A percentile compares a stretch with the other conserved stretches of the same genome.
These are phyloP conservation scores for Caenorhabditis parvicauda DNA, from an alignment of 2,888 invertebrate species.

Conservation along the genomic window DNA sequence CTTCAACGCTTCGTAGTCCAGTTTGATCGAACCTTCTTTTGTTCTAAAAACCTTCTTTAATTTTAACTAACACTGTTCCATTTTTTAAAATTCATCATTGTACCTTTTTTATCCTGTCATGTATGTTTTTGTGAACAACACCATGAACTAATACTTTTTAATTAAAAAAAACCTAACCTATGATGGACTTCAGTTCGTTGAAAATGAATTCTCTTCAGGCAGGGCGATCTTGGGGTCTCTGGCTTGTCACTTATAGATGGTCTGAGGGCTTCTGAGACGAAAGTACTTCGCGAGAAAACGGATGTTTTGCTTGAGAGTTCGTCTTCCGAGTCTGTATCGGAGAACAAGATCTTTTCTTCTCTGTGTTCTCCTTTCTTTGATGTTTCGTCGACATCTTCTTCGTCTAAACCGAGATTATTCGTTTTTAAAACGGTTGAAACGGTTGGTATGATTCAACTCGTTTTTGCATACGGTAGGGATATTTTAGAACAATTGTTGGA, in stretches of 20 bases:
- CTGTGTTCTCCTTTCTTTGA: slow-evolving; percentile 16
- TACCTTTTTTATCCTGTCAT: neutral
- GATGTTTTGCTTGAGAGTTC: too few species aligned
- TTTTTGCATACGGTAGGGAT: too few species aligned
- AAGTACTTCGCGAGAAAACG: slow-evolving; percentile 14
- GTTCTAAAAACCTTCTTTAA: slow-evolving; percentile 10
- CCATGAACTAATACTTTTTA: too few species aligned
- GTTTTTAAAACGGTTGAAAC: too few species aligned
- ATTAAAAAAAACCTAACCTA: slow-evolving; percentile 6
- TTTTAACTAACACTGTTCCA: neutral
- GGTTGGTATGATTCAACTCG: too few species aligned
- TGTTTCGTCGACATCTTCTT: too few species aligned
- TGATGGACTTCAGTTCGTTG: slow-evolving; percentile 38
- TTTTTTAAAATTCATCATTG: slow-evolving; percentile 1
- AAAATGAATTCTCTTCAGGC: slow-evolving; percentile 44
- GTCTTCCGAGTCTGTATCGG: slow-evolving; percentile 15
- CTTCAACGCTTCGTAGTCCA: slow-evolving; percentile 25
- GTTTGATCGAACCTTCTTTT: slow-evolving; percentile 15
- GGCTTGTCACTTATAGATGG: slow-evolving; percentile 23
- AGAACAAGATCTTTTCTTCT: slow-evolving; percentile 23
- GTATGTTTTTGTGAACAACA: neutral
- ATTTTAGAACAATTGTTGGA: too few species aligned
- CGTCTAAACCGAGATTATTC: too few species aligned
- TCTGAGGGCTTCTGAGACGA: slow-evolving; percentile 27
- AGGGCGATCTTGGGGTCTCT: slow-evolving; percentile 39